A percentile compares a stretch with the other conserved stretches of the same genome.
Evolutionary conservation across 2,113 vertebrate species (phyloP).

Genomic region (Ptilorrhoa leucosticta): DNA sequence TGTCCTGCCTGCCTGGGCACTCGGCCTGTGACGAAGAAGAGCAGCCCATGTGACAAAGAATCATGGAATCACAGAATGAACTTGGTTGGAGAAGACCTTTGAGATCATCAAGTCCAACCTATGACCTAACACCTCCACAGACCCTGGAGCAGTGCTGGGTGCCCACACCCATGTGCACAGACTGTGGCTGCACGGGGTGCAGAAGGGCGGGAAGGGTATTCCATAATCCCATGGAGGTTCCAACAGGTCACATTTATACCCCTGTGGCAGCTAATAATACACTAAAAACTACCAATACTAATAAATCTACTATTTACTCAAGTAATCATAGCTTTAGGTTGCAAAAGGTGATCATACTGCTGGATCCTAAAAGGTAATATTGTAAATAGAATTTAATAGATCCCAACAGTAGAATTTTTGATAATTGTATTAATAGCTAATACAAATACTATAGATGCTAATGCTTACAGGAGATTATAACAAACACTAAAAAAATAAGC

Average conservation of each 20-base stretch:
- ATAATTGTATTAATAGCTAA: background rate
- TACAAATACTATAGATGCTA: background rate
- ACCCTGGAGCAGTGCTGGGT: background rate
- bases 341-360: background rate
- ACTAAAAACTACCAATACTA: background rate
- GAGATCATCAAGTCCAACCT: background rate
- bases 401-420: background rate
- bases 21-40: accelerated
- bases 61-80: background rate
- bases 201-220: background rate
- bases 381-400: background rate
- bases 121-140: background rate
- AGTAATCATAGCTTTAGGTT: background rate
- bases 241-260: background rate
- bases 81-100: background rate
- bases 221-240: background rate
- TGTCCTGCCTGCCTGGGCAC: background rate
- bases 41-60: background rate
- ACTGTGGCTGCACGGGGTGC: background rate
- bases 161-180: accelerated
- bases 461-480: background rate
- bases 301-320: background rate
- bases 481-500: background rate
- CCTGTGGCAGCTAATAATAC: no score
- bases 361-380: background rate